Percentiles rank a stretch among this genome's conserved stretches.
These are phyloP conservation scores for Drosophila greeni DNA, from an alignment of 2,888 invertebrate species.

Conservation along the genomic window DNA sequence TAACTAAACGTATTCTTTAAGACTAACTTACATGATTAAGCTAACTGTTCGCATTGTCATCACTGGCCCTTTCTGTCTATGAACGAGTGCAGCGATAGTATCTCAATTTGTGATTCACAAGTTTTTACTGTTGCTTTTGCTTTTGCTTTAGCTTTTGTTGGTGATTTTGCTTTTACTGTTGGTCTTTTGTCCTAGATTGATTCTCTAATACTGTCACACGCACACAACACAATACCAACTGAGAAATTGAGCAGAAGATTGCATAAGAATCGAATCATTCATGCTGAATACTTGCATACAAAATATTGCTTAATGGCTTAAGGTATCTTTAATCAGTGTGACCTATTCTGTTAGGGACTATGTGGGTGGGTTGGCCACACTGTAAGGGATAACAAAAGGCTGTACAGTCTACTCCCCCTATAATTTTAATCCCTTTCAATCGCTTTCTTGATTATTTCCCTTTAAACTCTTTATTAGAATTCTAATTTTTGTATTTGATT, in stretches of 20 bases:
- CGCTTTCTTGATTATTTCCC: background rate
- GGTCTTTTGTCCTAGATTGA: constrained; percentile 12
- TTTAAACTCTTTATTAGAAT: background rate
- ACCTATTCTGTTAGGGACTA: too few relatives aligned
- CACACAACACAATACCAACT: background rate
- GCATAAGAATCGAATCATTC: background rate
- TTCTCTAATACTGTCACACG: background rate
- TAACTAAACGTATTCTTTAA: constrained; percentile 25
- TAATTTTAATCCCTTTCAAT: too few relatives aligned
- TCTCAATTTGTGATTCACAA: constrained; percentile 13
- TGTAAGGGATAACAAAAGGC: too few relatives aligned
- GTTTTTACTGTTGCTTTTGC: background rate
- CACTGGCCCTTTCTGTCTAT: constrained; percentile 2
- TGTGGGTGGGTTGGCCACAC: too few relatives aligned
- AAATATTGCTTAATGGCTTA: background rate
- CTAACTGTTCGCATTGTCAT: constrained; percentile 12
- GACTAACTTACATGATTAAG: constrained; percentile 40
- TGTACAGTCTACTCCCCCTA: too few relatives aligned
- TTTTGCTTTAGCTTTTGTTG: background rate
- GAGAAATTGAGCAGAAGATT: background rate
- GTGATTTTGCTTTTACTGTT: background rate
- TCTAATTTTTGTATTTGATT: background rate
- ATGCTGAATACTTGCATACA: background rate
- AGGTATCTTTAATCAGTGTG: background rate
- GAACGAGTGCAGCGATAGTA: constrained; percentile 10